phyloP scores from a whole-genome alignment of 2,888 invertebrate genomes.

The Abrostola triplasia region DNA sequence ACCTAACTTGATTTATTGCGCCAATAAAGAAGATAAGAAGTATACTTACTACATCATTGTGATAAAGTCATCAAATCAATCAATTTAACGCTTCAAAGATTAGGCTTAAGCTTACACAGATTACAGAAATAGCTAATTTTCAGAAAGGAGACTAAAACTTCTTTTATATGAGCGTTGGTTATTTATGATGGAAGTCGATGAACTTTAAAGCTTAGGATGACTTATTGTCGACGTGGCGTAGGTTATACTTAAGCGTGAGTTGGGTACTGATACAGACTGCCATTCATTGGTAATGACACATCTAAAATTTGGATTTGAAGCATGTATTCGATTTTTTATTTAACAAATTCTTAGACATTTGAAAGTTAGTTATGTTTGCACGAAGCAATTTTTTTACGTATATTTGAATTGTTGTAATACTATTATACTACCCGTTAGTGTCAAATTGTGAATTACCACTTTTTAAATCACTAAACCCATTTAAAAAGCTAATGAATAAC shows the following conservation, averaged over 20 bases:
- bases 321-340: not conserved
- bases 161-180: conserved; percentile 26
- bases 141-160: not conserved
- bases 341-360: not conserved
- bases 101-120: conserved; percentile 1
- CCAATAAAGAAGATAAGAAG: conserved; percentile 52
- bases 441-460: not conserved
- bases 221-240: not conserved
- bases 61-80: conserved; percentile 48
- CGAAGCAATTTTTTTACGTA: not conserved
- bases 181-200: conserved; percentile 8
- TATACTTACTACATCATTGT: conserved; percentile 34
- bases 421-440: no score
- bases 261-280: not conserved
- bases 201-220: conserved; percentile 1
- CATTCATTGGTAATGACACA: not conserved
- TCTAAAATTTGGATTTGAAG: not conserved
- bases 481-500: not conserved
- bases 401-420: no score
- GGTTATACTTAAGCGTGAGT: not conserved
- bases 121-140: conserved; percentile 8
- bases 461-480: not conserved
- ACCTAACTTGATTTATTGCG: conserved; percentile 45
- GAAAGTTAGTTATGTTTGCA: not conserved
- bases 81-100: conserved; percentile 40